These are phyloP conservation scores for Patella pellucida DNA, from an alignment of 2,888 invertebrate species.

Conservation along the genomic window DNA sequence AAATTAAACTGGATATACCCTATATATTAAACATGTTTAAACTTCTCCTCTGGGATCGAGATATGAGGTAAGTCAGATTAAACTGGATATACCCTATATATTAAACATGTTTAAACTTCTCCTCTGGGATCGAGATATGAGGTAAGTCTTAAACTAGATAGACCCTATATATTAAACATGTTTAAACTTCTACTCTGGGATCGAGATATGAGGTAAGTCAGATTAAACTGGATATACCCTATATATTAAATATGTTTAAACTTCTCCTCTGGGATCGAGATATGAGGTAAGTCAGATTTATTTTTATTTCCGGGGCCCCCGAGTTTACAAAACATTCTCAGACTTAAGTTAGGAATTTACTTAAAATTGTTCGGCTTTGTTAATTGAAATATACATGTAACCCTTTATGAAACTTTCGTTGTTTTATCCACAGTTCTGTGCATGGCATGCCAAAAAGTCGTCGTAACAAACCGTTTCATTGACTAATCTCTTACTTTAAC, in stretches of 20 bases:
- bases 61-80: too few relatives aligned
- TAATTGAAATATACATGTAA: too few relatives aligned
- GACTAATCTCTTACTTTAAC: too few relatives aligned
- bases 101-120: conserved; percentile 93
- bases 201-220: too few relatives aligned
- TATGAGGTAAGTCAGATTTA: conserved; percentile 75
- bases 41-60: conserved; percentile 94
- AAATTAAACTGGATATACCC: conserved; percentile 80
- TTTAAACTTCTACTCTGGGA: conserved; percentile 95
- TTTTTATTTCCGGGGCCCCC: not conserved
- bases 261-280: conserved; percentile 96
- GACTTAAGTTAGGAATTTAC: too few relatives aligned
- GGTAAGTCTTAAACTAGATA: conserved; percentile 82
- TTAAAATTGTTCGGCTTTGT: too few relatives aligned
- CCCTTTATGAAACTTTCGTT: too few relatives aligned
- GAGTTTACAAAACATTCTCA: too few relatives aligned
- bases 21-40: conserved; percentile 94
- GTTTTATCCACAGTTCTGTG: too few relatives aligned
- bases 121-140: conserved; percentile 95
- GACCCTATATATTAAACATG: conserved; percentile 90
- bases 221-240: conserved; percentile 81
- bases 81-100: conserved; percentile 82
- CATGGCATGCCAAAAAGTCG: too few relatives aligned
- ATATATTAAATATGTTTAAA: conserved; percentile 92
- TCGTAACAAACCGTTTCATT: too few relatives aligned